Evolutionary conservation across 2,888 invertebrate genomes (phyloP), one percentile per base, ranked within the genome.

Genomic region (Pogonocherus hispidulus): DNA sequence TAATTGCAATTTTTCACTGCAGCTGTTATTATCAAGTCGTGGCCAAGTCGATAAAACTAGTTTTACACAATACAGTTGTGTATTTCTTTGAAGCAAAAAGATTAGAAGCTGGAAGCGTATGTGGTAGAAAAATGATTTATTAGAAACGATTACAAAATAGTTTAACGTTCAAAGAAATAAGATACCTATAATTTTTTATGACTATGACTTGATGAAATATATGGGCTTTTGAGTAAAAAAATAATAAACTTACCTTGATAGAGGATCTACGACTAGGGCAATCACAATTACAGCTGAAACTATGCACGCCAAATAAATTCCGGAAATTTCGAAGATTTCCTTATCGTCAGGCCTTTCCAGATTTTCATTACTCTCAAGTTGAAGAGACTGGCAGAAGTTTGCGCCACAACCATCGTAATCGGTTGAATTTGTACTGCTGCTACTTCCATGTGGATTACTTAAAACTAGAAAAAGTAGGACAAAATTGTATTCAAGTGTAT

Each of bases 261-360:
- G 88, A 1, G 96, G 96, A 87, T 98, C 98, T 57, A 99, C 92
- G 72, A 97, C 91, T 35, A 96, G 83, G 2, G 94, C 93, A 63
- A 98, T 93, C 83, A 98, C 92, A 69, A 94, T 87, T 1, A 96
- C 94, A 1, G 97, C 97, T 8, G 93, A 89, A 54, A 95, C 84
- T 23, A 97, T 94, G 83, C 96, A 97, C 0, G 92, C 91, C 70
- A 97, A 88, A 84, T 97, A 98, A 78, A 97, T 96, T 77, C 93
- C 91, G 59, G 94, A 93, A 82, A 97, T 94, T 84, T 93, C 93
- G 84, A 94, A 95, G 81, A 97, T 94, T 88, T 96, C 94, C 67
- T 90, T 89, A 81, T 94, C 93, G 56, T 93, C 93, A 1, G 97
- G 97, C 74, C 95, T 89, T 77, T 92, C 90, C 70, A 96, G 87